Conservation (phyloP, 2,888 invertebrate genomes). For the Apodemia mormo region DNA sequence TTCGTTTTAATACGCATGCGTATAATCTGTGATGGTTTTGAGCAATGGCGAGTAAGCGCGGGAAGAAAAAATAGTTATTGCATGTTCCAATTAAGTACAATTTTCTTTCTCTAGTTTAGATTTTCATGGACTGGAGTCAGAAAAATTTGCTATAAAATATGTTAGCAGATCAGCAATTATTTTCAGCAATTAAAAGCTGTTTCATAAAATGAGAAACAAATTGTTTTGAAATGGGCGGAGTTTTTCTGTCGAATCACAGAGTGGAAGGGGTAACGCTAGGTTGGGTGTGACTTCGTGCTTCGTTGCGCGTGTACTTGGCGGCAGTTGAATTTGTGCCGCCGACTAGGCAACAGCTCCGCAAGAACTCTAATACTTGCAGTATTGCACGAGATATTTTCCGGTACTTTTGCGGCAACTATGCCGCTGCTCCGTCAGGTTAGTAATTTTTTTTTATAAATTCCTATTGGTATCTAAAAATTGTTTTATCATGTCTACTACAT, state of each 20-base stretch:
- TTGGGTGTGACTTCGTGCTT: conserved; percentile 57
- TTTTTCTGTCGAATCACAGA: conserved; percentile 29
- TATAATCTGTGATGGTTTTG: conserved; percentile 30
- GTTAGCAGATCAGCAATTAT: background rate
- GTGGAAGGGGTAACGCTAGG: conserved; percentile 41
- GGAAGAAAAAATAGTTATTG: conserved; percentile 29
- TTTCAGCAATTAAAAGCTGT: background rate
- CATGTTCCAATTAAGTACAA: background rate
- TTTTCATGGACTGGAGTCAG: background rate
- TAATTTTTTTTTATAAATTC: conserved; percentile 31
- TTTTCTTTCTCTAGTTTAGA: background rate
- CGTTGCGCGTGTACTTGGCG: conserved; percentile 44
- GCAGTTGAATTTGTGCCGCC: conserved; percentile 63
- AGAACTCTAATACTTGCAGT: conserved; percentile 37
- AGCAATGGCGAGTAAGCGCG: conserved; percentile 26
- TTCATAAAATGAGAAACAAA: background rate
- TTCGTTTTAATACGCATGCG: conserved; percentile 43
- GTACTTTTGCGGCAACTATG: conserved; percentile 62
- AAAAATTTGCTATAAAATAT: background rate
- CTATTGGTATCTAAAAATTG: background rate
- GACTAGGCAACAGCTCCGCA: conserved; percentile 49
- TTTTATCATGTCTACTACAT: no score
- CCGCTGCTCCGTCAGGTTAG: conserved; percentile 70
- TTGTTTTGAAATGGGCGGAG: conserved; percentile 42
- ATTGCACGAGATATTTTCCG: conserved; percentile 47